Base-by-base conservation (phyloP, 2,113 vertebrate species). In the Crotalus helleri region DNA sequence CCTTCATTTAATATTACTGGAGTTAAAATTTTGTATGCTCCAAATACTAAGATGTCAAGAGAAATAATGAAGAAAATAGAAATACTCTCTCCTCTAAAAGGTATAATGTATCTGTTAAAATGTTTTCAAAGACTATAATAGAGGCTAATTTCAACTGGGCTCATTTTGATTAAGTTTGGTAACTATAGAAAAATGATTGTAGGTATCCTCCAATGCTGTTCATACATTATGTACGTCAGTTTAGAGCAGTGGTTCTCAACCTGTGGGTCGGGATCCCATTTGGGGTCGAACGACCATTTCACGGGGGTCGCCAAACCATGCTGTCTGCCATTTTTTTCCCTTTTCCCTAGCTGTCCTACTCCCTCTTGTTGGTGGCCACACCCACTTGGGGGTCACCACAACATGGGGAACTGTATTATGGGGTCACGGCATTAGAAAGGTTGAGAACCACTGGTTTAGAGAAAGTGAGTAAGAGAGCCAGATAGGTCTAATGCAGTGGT, bases 61-160 rank as follows among this genome's bases (percentile, higher is more conserved):
- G 93, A 59, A 58, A 98, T 99, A 39, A 99, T 99, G 98, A 97
- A 96, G 0, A 98, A 97, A 94, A 98, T 98, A 94, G 98, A 97
- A 17, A 96, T 95, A 1, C 92, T 95, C 39, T 96, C 96, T 0
- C 39, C 53, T 0, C 15, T 97, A 91, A 91, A 12, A 24, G 96
- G 97, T 97, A 94, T 55, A 90, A 74, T 26, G 93, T 0, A 0
- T 90, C 53, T 87, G 29, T 13, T 7, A 23, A 91, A 81, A 86
- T 2, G 26, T 3, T 92, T 61, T 5, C 33, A 81, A 21, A 44
- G 17, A 21, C 17, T 81, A 17, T 33, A 13, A 39, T 4, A 13
- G 17, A 23, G 6, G 10, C 8, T 51, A 33, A 53, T 12, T 61
- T 51, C 5, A 58, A 15, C 23, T 91, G 33, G 4, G 55, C 23